Evolutionary conservation across 37 sponge, comb jelly and placozoan genomes (phyloP).

Genomic region (Spongilla lacustris): DNA sequence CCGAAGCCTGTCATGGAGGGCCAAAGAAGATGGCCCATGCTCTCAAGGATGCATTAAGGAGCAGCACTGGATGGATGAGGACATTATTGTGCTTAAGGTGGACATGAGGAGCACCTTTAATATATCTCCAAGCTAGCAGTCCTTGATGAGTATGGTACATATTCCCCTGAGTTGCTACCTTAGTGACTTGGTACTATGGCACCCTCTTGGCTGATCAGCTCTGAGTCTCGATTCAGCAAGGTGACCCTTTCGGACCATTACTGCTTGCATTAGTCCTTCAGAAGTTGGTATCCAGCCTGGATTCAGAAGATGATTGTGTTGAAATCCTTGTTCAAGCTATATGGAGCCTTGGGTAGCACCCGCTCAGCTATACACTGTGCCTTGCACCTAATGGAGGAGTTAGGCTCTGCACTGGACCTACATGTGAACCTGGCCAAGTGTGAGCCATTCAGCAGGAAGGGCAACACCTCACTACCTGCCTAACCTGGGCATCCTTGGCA

Average conservation of each 20-base stretch:
- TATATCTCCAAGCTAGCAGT: background rate
- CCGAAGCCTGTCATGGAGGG: background rate
- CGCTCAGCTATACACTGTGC: background rate
- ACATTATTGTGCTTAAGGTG: background rate
- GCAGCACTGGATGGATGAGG: background rate
- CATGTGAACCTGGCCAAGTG: conserved; percentile 1
- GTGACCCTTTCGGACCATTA: background rate
- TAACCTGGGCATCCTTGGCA: background rate
- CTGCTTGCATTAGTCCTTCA: background rate
- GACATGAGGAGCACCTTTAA: background rate
- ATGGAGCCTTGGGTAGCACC: background rate
- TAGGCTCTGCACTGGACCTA: background rate
- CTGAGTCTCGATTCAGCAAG: background rate
- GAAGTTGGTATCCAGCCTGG: background rate
- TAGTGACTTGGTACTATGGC: conserved; percentile 1
- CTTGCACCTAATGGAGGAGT: background rate
- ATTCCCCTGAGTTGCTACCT: conserved; percentile 1
- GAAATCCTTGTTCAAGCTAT: background rate
- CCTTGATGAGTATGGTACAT: conserved; percentile 1
- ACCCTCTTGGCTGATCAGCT: background rate
- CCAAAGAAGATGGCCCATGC: background rate
- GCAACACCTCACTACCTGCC: background rate
- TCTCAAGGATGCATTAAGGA: background rate
- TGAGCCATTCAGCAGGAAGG: background rate
- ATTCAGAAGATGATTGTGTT: background rate